These are phyloP conservation scores for Urocolius indicus DNA, from an alignment of 2,113 vertebrate species.

Conservation along the genomic window DNA sequence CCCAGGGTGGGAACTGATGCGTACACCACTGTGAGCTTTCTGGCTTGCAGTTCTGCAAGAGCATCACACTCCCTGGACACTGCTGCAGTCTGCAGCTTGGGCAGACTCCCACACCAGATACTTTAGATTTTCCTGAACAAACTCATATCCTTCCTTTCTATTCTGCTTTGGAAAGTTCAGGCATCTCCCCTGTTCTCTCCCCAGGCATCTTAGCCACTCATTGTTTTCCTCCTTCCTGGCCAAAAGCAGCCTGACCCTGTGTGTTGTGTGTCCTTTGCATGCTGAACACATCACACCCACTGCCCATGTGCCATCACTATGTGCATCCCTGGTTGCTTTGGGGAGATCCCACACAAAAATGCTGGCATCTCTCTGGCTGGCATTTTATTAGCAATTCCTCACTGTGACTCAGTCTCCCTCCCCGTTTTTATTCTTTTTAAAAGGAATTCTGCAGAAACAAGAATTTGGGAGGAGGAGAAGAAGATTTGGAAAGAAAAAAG, in stretches of 20 bases:
- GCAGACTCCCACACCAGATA: not conserved
- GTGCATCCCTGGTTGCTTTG: not conserved
- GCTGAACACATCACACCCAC: accelerated
- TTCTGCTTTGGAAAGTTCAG: not conserved
- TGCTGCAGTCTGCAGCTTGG: accelerated
- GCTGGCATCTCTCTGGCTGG: not conserved
- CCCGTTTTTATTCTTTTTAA: conserved; percentile 13
- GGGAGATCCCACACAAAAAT: not conserved
- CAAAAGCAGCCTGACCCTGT: not conserved
- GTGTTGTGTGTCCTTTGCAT: accelerated
- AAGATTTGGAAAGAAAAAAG: conserved; percentile 64
- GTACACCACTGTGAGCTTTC: not conserved
- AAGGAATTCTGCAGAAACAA: conserved; percentile 53
- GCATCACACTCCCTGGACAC: accelerated
- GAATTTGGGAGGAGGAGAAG: conserved; percentile 49
- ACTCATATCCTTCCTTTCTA: not conserved
- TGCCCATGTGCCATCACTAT: accelerated
- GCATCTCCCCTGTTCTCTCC: not conserved
- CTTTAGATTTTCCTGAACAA: not conserved
- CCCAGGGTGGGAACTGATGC: accelerated
- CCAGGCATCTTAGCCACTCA: accelerated
- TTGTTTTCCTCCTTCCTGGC: not conserved
- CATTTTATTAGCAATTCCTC: not conserved
- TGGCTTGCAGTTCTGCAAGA: accelerated
- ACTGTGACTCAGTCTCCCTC: not conserved